Base-by-base conservation (phyloP, 2,888 invertebrate species). In the Blera fallax region DNA sequence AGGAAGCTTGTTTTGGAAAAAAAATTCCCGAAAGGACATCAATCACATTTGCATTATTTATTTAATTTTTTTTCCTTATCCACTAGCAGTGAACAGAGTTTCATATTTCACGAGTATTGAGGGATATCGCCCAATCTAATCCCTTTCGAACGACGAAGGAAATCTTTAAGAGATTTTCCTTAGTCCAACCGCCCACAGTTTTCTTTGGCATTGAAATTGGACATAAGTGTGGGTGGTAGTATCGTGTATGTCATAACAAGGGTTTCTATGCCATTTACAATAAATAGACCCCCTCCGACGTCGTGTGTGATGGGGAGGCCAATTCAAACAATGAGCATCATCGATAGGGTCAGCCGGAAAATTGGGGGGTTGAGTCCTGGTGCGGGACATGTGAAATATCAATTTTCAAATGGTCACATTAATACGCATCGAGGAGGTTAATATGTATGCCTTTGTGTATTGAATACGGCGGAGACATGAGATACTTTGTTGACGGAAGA, bases 21-120 rank as follows among this genome's bases (percentile, higher is more conserved):
- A 45, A 56, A 32, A 8, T 32, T 16, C 29, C 14, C 43, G 14
- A 48, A 69, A 70, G 62, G 69, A 76, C 81, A 81, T 76, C 76
- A 54, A 69, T 69, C 76, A 64, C 18, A 37, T 45, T 64, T 76
- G 56, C 48, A 69, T 76, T 74, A 69, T 69, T 80, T 54, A 81
- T 62, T 34, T 65, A 58, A 34, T 29, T 50, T 52, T 2, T 24
- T 24, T 4, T 24, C 4, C 24, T 14, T 24, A 8, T 50, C 3
- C 43, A 24, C 24, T 10, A 50, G 34, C 56, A 43, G 54, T 45
- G 64, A 64, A 72, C 45, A 58, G n/a, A 11, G 56, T 72, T 48
- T 58, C 40, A 48, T 40, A 45, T 65, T 62, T 37, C 34, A 54
- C 14, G 43, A 70, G 14, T 11, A 27, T 7, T 4, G 11, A 37